These are phyloP conservation scores for Lepidochrysops patricia DNA, from an alignment of 2,888 invertebrate species.

Conservation along the genomic window DNA sequence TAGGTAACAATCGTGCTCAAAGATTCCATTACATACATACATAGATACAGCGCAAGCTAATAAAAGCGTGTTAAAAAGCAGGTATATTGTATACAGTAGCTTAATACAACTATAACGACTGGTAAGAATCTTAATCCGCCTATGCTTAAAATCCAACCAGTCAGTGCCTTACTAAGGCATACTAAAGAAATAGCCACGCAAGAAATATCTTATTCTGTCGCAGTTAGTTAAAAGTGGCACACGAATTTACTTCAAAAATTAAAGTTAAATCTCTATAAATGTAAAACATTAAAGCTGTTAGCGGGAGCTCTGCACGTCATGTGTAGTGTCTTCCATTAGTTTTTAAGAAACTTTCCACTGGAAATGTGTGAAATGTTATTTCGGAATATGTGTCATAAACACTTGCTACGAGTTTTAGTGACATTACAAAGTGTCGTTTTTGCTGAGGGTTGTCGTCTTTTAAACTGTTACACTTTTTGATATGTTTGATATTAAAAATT, in stretches of 20 bases:
- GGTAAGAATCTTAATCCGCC: no score
- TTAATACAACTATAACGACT: no score
- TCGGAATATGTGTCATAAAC: slow-evolving; percentile 14
- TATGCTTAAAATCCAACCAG: no score
- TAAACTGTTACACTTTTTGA: background rate
- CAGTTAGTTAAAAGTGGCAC: no score
- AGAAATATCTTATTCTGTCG: no score
- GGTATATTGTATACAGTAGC: no score
- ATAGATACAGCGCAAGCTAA: no score
- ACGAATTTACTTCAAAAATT: background rate
- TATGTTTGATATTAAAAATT: background rate
- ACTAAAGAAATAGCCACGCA: no score
- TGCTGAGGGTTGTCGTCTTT: background rate
- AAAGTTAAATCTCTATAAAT: background rate
- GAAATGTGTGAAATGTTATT: slow-evolving; percentile 14
- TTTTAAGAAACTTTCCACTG: slow-evolving; percentile 13
- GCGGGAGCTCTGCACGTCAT: background rate
- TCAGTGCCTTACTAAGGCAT: no score
- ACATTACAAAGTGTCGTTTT: background rate
- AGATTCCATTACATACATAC: no score
- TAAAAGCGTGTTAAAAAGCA: no score
- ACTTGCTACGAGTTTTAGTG: slow-evolving; percentile 6
- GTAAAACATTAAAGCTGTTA: slow-evolving; percentile 2
- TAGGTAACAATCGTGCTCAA: no score
- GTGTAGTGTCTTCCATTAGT: slow-evolving; percentile 13